Percentiles rank a stretch among this genome's conserved stretches.
These are phyloP conservation scores for Cyanocitta stelleri DNA, from an alignment of 2,113 vertebrate species.

Conservation along the genomic window DNA sequence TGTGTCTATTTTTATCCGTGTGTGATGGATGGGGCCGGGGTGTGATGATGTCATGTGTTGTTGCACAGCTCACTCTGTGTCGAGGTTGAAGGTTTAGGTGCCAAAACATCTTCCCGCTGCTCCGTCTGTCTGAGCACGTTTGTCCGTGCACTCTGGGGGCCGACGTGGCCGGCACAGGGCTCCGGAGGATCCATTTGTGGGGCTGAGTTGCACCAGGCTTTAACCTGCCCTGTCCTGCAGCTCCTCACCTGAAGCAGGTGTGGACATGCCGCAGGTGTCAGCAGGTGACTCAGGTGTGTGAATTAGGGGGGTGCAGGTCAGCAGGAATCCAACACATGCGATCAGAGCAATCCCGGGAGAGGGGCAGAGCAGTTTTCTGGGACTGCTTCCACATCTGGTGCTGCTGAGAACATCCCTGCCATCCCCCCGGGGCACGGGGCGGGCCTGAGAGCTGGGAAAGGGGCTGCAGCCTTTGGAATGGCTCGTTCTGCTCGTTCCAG, in stretches of 20 bases:
- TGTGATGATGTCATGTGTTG: background rate
- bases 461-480: background rate
- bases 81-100: background rate
- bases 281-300: background rate
- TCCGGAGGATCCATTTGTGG: no score
- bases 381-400: background rate
- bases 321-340: rapidly evolving
- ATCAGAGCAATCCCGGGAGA: background rate
- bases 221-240: background rate
- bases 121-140: background rate
- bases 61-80: background rate
- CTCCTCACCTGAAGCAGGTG: background rate
- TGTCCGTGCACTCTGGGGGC: background rate
- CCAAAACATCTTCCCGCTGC: background rate
- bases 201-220: background rate
- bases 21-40: background rate
- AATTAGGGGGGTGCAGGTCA: background rate
- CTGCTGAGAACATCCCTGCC: background rate
- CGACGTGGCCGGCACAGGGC: rapidly evolving
- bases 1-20: background rate
- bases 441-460: background rate
- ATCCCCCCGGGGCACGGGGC: background rate
- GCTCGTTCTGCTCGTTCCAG: background rate
- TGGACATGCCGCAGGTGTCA: background rate
- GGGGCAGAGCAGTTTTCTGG: background rate